These are phyloP conservation scores for Holothuria leucospilota DNA, from an alignment of 53 echinoderm and acorn worm genomes.

Conservation along the genomic window DNA sequence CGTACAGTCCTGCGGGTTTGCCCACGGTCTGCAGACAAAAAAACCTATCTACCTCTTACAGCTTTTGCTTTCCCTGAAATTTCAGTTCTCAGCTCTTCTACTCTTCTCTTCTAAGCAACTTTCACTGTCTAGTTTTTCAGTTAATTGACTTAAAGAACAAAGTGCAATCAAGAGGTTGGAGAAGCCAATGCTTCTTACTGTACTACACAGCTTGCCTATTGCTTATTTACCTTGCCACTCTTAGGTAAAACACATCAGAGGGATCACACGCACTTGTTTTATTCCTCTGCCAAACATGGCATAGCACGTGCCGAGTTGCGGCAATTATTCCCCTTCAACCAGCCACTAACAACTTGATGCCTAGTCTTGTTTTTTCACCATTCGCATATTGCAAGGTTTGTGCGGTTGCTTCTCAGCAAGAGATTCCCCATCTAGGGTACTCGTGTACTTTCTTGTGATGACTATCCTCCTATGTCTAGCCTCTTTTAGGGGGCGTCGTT, in stretches of 20 bases:
- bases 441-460: constrained; percentile 31
- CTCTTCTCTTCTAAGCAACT: not conserved
- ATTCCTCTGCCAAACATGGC: constrained; percentile 19
- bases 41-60: not conserved
- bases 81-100: not conserved
- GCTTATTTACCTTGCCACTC: too few species aligned
- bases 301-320: constrained; percentile 39
- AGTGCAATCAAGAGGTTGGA: constrained; percentile 21
- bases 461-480: too few species aligned
- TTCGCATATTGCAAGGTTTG: constrained; percentile 3
- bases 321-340: constrained; percentile 43
- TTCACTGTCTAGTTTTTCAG: constrained; percentile 19
- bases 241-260: not conserved
- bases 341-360: constrained; percentile 22
- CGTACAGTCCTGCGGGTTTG: constrained; percentile 6
- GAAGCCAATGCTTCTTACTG: too few species aligned
- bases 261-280: constrained; percentile 40
- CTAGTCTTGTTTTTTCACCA: constrained; percentile 51
- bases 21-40: constrained; percentile 26
- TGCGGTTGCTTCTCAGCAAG: constrained; percentile 34
- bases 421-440: constrained; percentile 5
- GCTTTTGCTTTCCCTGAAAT: not conserved
- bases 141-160: constrained; percentile 51
- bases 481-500: too few species aligned
- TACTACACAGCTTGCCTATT: too few species aligned